These are phyloP conservation scores for Anticlea derivata DNA, from an alignment of 2,888 invertebrate genomes.

Conservation along the genomic window DNA sequence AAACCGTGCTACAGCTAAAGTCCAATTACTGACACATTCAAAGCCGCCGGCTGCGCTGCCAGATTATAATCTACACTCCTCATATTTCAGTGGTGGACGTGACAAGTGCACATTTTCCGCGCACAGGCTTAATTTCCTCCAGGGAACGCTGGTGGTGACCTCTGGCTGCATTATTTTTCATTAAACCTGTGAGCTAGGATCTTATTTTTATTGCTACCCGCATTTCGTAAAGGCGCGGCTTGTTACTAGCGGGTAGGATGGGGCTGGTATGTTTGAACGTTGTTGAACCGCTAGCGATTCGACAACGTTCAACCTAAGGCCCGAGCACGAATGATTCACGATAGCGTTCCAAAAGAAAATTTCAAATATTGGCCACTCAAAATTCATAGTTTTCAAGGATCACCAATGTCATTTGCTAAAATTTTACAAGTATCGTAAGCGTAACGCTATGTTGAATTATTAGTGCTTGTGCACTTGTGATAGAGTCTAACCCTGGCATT, in stretches of 20 bases:
- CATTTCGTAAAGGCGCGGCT: slow-evolving; percentile 25
- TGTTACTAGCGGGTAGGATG: slow-evolving; percentile 4
- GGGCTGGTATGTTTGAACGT: background rate
- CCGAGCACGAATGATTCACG: no score
- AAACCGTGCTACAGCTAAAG: slow-evolving; percentile 6
- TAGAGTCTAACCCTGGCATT: no score
- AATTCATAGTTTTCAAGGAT: no score
- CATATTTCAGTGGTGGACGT: slow-evolving; percentile 29
- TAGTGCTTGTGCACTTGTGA: no score
- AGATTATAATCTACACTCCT: slow-evolving; percentile 31
- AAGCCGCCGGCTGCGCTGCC: slow-evolving; percentile 13
- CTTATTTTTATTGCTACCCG: slow-evolving; percentile 55
- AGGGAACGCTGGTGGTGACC: slow-evolving; percentile 30
- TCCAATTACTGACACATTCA: slow-evolving; percentile 14
- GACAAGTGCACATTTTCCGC: slow-evolving; percentile 40
- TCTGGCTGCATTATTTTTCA: slow-evolving; percentile 56
- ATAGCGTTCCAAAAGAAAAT: no score
- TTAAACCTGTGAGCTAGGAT: slow-evolving; percentile 50
- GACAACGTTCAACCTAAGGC: no score
- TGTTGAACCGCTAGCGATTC: no score
- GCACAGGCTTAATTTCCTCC: slow-evolving; percentile 31
- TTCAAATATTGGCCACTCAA: no score
- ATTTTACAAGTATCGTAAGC: no score
- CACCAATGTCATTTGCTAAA: no score
- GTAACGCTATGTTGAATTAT: no score